Evolutionary conservation across 2,113 vertebrate species (phyloP).

Genomic region (Psammodynastes pulverulentus): DNA sequence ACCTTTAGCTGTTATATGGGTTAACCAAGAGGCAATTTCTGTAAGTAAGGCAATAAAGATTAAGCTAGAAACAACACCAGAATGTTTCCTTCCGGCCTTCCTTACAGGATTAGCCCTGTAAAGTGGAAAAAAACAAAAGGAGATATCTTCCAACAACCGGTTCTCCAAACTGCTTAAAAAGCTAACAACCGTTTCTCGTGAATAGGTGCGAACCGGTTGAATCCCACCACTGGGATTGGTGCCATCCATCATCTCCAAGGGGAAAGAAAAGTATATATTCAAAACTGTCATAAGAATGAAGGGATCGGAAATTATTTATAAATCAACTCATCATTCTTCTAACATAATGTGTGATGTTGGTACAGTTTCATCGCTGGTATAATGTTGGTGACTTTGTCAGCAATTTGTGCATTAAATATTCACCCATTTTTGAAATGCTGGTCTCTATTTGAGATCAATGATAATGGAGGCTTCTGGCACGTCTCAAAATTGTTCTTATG

Average conservation of each 20-base stretch:
- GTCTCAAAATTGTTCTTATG: not conserved
- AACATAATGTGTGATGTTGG: not conserved
- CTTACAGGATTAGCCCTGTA: too few relatives aligned
- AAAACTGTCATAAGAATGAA: not conserved
- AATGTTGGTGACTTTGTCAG: not conserved
- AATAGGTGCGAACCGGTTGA: too few relatives aligned
- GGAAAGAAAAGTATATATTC: not conserved
- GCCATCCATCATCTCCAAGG: not conserved
- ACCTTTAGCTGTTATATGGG: too few relatives aligned
- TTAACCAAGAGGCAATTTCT: too few relatives aligned
- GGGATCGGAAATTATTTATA: not conserved
- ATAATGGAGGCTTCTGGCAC: not conserved
- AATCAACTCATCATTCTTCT: not conserved
- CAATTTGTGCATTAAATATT: not conserved
- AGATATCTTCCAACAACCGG: too few relatives aligned
- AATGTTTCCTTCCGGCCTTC: too few relatives aligned
- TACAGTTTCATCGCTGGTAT: not conserved
- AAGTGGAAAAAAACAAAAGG: too few relatives aligned
- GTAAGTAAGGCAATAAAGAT: too few relatives aligned
- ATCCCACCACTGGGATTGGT: too few relatives aligned
- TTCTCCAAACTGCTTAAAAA: too few relatives aligned
- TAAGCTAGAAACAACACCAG: too few relatives aligned
- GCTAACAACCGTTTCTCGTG: too few relatives aligned
- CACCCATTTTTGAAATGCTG: not conserved
- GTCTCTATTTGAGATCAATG: not conserved